Evolutionary conservation across 2,797 vertebrate genomes (phyloP), one percentile per base, ranked within the genome.

Genomic region (Smutsia temminckii): DNA sequence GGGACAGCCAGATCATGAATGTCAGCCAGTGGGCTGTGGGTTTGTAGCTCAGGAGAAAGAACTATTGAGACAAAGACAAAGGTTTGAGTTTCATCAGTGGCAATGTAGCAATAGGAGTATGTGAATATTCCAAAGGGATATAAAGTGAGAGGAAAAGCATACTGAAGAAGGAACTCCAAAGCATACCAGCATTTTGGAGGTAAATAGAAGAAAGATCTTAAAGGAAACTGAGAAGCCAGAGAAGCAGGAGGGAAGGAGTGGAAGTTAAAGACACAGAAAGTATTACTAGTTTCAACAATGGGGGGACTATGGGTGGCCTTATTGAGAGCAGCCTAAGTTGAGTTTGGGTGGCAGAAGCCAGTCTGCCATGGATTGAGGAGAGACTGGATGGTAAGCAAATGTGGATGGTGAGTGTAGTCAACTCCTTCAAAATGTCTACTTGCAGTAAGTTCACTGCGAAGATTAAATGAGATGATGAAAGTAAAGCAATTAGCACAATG

Each of bases 21-120:
- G 34, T 83, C 21, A 53, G n/a, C 42, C 21, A 37, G 27, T 85
- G 37, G 42, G 32, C 53, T 80, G 2, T 51, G 37, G 21, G 17
- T 63, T 75, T 77, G 29, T 83, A 86, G 57, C 51, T 93, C 32
- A 94, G n/a, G 34, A 88, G 53, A 91, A 93, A 78, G 71, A 94
- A 79, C 71, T 79, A 12, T 68, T n/a, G 53, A 37, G 13, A 17
- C 66, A 53, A 83, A 91, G 71, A 74, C 64, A 66, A 40, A 85
- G 37, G 55, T 69, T 49, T 89, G 51, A 87, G 42, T 68, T 61
- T 61, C 40, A 51, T 74, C 25, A 16, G 13, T 74, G 25, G 8
- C 84, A 90, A 78, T 16, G 64, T 92, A 96, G 55, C 13, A 66
- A 40, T 61, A 23, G 27, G 10, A 14, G 12, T 80, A 69, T 40